Evolutionary conservation across 2,113 vertebrate species (phyloP).

Genomic region (Grus americana): DNA sequence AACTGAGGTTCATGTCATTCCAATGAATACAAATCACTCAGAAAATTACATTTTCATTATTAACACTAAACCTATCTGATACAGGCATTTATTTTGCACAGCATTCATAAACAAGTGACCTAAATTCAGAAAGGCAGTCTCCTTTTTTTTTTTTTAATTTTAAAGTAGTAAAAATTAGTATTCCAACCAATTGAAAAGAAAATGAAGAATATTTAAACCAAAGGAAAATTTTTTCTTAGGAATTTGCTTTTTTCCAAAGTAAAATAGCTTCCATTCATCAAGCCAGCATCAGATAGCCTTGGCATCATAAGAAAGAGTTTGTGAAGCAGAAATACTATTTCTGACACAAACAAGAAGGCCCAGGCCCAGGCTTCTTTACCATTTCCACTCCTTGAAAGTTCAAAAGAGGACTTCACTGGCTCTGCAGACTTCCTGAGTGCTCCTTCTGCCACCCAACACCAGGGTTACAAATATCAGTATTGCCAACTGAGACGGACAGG

Average conservation of each 20-base stretch:
- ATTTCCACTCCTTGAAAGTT: neutral
- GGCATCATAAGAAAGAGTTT: neutral
- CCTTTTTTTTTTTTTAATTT: neutral
- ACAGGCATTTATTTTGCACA: neutral
- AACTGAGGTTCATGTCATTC: neutral
- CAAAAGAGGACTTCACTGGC: neutral
- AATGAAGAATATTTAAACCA: neutral
- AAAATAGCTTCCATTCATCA: neutral
- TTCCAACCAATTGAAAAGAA: neutral
- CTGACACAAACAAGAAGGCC: neutral
- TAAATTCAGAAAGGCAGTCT: neutral
- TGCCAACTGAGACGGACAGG: neutral
- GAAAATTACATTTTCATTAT: neutral
- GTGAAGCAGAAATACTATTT: neutral
- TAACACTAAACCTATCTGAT: neutral
- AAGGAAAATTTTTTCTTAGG: neutral
- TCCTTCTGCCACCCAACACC: neutral
- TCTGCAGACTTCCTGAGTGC: neutral
- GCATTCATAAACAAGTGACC: neutral
- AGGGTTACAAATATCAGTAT: neutral
- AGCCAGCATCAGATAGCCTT: neutral
- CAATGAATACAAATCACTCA: neutral
- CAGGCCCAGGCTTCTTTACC: neutral
- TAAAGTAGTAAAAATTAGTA: neutral
- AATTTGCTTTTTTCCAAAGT: neutral